Percentiles rank a stretch among this genome's conserved stretches.
Conservation (phyloP, 2,113 vertebrate genomes). For the Nerophis lumbriciformis region DNA sequence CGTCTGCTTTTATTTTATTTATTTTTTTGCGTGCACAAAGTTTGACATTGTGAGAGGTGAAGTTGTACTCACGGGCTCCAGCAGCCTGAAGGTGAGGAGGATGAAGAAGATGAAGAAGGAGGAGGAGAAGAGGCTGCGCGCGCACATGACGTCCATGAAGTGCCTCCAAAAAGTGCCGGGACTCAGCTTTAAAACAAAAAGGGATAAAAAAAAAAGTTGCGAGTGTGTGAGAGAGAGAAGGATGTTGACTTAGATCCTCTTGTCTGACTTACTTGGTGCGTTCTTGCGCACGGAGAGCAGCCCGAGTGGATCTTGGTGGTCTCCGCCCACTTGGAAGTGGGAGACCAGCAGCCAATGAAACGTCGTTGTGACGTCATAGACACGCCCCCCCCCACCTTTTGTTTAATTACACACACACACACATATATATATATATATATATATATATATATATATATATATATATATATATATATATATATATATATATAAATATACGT, state of each 20-base stretch:
- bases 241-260: neutral
- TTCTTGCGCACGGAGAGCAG: constrained; percentile 18
- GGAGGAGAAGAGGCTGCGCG: neutral
- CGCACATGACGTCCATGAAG: constrained; percentile 27
- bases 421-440: no score
- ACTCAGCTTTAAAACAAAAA: no score
- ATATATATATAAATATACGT: no score
- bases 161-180: neutral
- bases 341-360: constrained; percentile 29
- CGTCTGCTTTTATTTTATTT: no score
- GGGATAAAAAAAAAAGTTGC: no score
- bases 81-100: constrained; percentile 36
- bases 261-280: constrained; percentile 9
- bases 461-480: no score
- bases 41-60: neutral
- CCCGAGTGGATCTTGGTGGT: constrained; percentile 11
- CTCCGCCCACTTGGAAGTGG: constrained; percentile 3
- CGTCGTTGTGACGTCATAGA: no score
- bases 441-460: no score
- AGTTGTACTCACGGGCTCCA: constrained; percentile 50
- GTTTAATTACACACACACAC: no score
- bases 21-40: no score
- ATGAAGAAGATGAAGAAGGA: constrained; percentile 4
- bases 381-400: no score
- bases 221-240: no score